A percentile compares a stretch with the other conserved stretches of the same genome.
These are phyloP conservation scores for Nothocercus julius DNA, from an alignment of 2,113 vertebrate genomes.

Conservation along the genomic window DNA sequence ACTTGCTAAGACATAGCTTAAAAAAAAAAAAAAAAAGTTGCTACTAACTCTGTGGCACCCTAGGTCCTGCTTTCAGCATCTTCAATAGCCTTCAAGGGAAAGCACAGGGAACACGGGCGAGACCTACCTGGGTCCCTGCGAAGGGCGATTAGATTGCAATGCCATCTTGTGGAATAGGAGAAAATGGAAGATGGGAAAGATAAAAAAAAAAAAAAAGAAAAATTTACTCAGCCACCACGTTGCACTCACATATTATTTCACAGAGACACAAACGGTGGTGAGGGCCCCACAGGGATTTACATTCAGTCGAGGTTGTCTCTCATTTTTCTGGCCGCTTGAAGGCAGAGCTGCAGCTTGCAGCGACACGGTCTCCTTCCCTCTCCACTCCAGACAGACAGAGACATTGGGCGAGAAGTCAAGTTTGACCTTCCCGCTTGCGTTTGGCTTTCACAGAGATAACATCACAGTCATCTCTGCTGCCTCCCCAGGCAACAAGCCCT, in stretches of 20 bases:
- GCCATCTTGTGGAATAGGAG: conserved; percentile 64
- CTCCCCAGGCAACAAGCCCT: not conserved
- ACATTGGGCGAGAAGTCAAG: fast-evolving
- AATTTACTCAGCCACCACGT: not conserved
- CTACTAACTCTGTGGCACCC: fast-evolving
- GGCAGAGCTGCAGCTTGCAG: fast-evolving
- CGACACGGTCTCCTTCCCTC: not conserved
- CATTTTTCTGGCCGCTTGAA: not conserved
- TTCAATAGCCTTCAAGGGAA: not conserved
- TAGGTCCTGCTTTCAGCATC: not conserved
- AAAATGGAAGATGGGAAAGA: not conserved
- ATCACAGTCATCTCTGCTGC: not conserved
- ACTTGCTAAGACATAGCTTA: not conserved
- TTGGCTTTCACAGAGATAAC: not conserved
- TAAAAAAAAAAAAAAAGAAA: not conserved
- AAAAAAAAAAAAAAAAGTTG: not conserved
- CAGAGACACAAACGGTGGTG: not conserved
- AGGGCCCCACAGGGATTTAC: not conserved
- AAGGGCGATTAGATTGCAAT: conserved; percentile 40
- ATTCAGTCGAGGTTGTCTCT: fast-evolving
- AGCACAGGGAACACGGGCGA: not conserved
- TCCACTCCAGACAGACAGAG: fast-evolving
- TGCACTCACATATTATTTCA: fast-evolving
- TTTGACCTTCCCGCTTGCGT: not conserved
- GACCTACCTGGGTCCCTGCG: not conserved